Percentiles rank a stretch among this genome's conserved stretches.
phyloP scores from a whole-genome alignment of 1,140 invertebrate species.

The Apis dorsata region DNA sequence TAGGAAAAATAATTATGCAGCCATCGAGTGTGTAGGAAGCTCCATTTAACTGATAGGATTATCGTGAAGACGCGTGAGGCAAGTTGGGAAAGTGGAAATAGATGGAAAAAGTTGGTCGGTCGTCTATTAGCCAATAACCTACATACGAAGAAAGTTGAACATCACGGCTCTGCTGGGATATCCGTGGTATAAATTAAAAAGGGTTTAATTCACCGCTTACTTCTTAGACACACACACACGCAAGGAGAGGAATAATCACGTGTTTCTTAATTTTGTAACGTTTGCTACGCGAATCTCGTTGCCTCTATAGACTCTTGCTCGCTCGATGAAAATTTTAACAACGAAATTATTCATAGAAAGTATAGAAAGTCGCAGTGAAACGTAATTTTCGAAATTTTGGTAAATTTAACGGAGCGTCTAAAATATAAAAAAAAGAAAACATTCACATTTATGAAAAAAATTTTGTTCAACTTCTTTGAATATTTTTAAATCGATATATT shows the following conservation, averaged over 20 bases:
- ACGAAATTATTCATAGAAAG: neutral
- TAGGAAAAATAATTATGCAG: neutral
- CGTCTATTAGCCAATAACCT: slow-evolving; percentile 64
- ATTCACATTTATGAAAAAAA: neutral
- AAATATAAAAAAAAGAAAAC: neutral
- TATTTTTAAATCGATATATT: neutral
- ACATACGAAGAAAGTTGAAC: slow-evolving; percentile 60
- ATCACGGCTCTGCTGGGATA: slow-evolving; percentile 24
- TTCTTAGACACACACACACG: neutral
- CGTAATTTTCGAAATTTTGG: neutral
- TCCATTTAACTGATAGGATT: slow-evolving; percentile 29
- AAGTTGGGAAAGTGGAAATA: slow-evolving; percentile 53
- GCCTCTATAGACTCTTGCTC: too few relatives aligned
- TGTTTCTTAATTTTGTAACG: slow-evolving; percentile 20
- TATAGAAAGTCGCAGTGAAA: neutral
- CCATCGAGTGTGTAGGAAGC: neutral
- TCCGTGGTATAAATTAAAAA: slow-evolving; percentile 26
- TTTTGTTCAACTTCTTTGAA: neutral
- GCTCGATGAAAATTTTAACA: neutral
- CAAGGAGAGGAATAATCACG: neutral
- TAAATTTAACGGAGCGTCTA: neutral
- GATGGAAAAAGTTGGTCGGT: slow-evolving; percentile 64
- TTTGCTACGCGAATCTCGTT: neutral
- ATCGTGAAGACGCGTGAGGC: neutral
- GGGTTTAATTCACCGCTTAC: slow-evolving; percentile 9